Conservation (phyloP, 2,113 vertebrate species). For the Trachemys scripta region DNA sequence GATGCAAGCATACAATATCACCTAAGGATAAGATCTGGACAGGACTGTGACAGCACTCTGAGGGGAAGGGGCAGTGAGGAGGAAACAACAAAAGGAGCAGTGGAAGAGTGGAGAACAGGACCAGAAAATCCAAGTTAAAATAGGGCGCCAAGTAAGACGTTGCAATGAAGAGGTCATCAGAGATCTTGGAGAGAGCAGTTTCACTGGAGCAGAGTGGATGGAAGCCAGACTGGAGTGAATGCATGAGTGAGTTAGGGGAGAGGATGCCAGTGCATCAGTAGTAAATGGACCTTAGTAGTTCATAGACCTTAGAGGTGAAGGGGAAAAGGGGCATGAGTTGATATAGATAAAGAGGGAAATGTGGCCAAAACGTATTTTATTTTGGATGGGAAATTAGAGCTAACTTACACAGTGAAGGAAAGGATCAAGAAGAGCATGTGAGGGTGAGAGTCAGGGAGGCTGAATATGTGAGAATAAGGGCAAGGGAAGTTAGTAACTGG, state of each 20-base stretch:
- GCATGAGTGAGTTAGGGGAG: neutral
- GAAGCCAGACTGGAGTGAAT: slow-evolving; percentile 32
- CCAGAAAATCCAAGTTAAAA: slow-evolving; percentile 1
- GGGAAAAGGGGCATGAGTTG: neutral
- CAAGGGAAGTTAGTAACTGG: neutral
- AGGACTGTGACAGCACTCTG: neutral
- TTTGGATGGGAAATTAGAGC: neutral
- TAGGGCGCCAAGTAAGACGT: slow-evolving; percentile 12
- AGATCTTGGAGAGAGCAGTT: slow-evolving; percentile 18
- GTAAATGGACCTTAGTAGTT: slow-evolving; percentile 30
- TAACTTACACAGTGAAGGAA: neutral
- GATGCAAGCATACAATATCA: neutral
- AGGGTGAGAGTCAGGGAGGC: neutral
- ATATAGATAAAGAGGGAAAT: neutral
- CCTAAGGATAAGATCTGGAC: slow-evolving; percentile 15
- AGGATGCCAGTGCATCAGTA: slow-evolving; percentile 31
- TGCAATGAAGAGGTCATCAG: slow-evolving; percentile 19
- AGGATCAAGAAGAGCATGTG: neutral
- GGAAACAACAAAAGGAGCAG: slow-evolving; percentile 9
- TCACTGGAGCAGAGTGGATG: neutral
- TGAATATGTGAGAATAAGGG: neutral
- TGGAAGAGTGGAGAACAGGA: neutral
- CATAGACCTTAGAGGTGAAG: neutral
- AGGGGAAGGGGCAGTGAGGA: neutral
- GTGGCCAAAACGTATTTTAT: neutral